These are phyloP conservation scores for Phymorhynchus buccinoides DNA, from an alignment of 1,140 invertebrate genomes.

Conservation along the genomic window DNA sequence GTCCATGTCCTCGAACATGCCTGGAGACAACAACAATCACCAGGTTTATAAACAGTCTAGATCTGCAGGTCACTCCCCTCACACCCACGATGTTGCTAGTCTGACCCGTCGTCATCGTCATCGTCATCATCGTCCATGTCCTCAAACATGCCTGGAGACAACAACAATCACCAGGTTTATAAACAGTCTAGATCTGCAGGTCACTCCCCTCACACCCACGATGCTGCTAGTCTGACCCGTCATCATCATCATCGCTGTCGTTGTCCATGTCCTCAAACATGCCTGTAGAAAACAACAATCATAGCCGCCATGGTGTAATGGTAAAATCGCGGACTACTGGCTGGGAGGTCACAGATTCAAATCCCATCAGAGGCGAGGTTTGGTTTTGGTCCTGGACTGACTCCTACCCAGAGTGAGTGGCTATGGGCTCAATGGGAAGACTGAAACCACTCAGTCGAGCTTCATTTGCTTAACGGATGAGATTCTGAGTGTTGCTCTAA, in stretches of 20 bases:
- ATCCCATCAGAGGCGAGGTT: too few relatives aligned
- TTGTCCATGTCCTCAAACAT: constrained; percentile 66
- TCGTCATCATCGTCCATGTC: constrained; percentile 57
- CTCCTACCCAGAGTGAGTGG: too few relatives aligned
- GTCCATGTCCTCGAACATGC: constrained; percentile 66
- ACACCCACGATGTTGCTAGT: constrained; percentile 64
- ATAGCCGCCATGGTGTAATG: too few relatives aligned
- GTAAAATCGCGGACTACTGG: too few relatives aligned
- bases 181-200: too few relatives aligned
- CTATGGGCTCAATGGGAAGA: too few relatives aligned
- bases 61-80: constrained; percentile 65
- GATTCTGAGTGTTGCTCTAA: too few relatives aligned
- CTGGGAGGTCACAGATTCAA: too few relatives aligned
- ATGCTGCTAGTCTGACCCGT: constrained; percentile 70
- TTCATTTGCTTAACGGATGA: too few relatives aligned
- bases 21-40: constrained; percentile 49
- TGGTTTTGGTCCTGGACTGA: too few relatives aligned
- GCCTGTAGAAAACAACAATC: constrained; percentile 52
- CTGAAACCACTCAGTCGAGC: too few relatives aligned
- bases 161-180: too few relatives aligned
- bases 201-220: constrained; percentile 48
- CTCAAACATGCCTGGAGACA: constrained; percentile 71
- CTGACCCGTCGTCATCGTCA: constrained; percentile 63
- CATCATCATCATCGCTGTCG: constrained; percentile 61
- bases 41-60: constrained; percentile 43